Conservation (phyloP, 2,113 vertebrate genomes). For the Serinus canaria region DNA sequence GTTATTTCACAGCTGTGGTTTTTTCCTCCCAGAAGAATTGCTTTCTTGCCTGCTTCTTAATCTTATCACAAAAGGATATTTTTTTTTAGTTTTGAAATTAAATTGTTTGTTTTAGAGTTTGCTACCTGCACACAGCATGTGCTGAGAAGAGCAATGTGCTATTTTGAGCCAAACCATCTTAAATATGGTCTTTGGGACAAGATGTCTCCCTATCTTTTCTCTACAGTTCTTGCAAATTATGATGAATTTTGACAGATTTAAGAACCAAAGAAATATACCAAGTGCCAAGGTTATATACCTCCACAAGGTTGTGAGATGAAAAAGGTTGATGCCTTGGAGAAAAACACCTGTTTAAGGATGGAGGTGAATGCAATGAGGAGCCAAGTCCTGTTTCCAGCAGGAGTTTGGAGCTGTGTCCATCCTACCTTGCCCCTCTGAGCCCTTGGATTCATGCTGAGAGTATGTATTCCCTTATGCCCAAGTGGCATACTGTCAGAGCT, state of each 20-base stretch:
- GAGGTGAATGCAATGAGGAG: background rate
- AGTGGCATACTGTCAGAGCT: background rate
- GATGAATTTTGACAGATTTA: background rate
- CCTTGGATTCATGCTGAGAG: background rate
- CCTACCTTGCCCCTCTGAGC: fast-evolving
- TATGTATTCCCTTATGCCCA: background rate
- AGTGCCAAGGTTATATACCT: background rate
- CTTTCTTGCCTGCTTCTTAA: background rate
- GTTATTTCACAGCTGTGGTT: background rate
- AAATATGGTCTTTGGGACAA: background rate
- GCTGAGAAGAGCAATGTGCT: background rate
- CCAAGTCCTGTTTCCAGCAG: background rate
- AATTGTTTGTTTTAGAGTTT: background rate
- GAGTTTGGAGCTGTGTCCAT: background rate
- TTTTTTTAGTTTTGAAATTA: background rate
- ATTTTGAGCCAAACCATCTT: background rate
- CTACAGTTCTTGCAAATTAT: background rate
- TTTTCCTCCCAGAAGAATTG: background rate
- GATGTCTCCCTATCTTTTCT: background rate
- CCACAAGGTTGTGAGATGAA: background rate
- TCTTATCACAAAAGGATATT: background rate
- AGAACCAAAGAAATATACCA: background rate
- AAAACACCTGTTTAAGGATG: background rate
- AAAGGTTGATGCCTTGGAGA: background rate
- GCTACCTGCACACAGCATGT: background rate